Evolutionary conservation across 53 echinoderm and acorn worm genomes (phyloP).

Genomic region (Apostichopus leukothele): DNA sequence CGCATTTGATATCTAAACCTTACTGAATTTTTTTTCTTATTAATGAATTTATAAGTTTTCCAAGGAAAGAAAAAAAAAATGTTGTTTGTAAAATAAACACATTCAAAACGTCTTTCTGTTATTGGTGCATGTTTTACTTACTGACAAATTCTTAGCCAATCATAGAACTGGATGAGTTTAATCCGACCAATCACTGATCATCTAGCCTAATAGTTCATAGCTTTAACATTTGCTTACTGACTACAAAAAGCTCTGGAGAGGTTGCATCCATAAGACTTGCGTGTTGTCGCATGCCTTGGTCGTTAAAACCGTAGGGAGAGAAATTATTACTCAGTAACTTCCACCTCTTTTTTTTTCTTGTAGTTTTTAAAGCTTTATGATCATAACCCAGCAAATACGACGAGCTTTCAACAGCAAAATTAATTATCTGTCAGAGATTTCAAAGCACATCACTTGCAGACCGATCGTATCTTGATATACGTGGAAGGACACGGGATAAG

Average conservation of each 20-base stretch:
- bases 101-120: no score
- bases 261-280: background rate
- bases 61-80: no score
- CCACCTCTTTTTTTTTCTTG: background rate
- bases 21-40: no score
- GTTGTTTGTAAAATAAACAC: no score
- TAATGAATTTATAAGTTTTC: no score
- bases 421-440: background rate
- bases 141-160: background rate
- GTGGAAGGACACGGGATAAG: no score
- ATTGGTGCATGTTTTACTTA: no score
- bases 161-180: background rate
- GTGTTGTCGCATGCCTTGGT: background rate
- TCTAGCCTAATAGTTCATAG: no score
- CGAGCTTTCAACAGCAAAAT: background rate
- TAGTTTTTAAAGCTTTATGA: background rate
- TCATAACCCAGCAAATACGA: background rate
- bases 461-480: no score
- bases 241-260: background rate
- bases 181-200: background rate
- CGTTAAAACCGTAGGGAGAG: background rate
- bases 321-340: background rate
- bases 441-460: background rate
- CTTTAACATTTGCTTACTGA: background rate
- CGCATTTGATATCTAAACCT: no score